These are phyloP conservation scores for Polydrusus cervinus DNA, from an alignment of 2,888 invertebrate species.

Conservation along the genomic window DNA sequence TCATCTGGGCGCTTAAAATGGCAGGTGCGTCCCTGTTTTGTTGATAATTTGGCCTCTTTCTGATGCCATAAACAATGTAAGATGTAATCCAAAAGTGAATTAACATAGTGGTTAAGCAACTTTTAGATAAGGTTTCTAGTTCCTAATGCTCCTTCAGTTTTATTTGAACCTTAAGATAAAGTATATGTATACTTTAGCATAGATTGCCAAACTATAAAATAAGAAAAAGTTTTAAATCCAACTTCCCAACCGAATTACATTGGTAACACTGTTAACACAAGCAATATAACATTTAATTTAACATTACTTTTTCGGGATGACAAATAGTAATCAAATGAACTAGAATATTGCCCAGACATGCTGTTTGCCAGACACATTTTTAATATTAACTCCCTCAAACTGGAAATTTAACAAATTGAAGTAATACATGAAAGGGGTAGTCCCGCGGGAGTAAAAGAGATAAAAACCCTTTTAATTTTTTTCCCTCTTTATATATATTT, in stretches of 20 bases:
- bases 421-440: conserved; percentile 6
- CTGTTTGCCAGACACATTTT: conserved; percentile 18
- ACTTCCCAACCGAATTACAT: background rate
- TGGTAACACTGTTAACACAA: background rate
- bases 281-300: conserved; percentile 1
- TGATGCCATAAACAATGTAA: no score
- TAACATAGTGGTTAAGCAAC: no score
- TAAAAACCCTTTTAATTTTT: conserved; percentile 10
- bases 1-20: no score
- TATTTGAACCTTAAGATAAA: no score
- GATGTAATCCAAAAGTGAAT: no score
- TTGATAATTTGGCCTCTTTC: no score
- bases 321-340: conserved; percentile 23
- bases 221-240: no score
- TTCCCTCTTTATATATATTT: conserved; percentile 17
- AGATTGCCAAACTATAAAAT: no score
- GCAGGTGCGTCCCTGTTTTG: no score
- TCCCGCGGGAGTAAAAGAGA: conserved; percentile 1
- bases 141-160: no score
- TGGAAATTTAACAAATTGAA: conserved; percentile 29
- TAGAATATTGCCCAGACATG: conserved; percentile 21
- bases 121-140: no score
- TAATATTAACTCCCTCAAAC: conserved; percentile 27
- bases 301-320: background rate
- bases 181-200: no score